phyloP scores from a whole-genome alignment of 1,140 invertebrate species.

The Drosophila leontia region DNA sequence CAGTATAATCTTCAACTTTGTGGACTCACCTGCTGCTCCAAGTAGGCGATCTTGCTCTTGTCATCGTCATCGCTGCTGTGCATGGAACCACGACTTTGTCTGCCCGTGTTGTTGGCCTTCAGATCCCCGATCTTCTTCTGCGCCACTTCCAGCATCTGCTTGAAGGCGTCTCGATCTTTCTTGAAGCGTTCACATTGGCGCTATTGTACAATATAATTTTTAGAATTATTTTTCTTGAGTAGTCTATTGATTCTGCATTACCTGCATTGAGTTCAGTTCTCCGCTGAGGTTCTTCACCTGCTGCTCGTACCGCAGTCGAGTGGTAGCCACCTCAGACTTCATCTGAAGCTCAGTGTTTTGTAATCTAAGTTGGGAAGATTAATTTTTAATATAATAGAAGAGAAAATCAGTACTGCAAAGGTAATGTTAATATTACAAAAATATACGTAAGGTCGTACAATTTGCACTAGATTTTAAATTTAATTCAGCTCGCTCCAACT shows the following conservation, averaged over 20 bases:
- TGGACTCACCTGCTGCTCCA: conserved; percentile 90
- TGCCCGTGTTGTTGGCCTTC: conserved; percentile 86
- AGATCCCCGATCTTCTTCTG: conserved; percentile 93
- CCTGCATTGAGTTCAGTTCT: conserved; percentile 94
- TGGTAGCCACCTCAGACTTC: conserved; percentile 93
- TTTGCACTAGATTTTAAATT: too few relatives aligned
- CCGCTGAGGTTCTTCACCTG: conserved; percentile 93
- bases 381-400: too few relatives aligned
- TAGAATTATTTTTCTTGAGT: not conserved
- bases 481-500: too few relatives aligned
- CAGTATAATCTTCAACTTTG: not conserved
- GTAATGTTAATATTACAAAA: too few relatives aligned
- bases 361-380: conserved; percentile 85
- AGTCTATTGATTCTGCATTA: conserved; percentile 72
- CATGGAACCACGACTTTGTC: conserved; percentile 80
- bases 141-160: conserved; percentile 94
- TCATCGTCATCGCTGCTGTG: conserved; percentile 86
- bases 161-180: conserved; percentile 94
- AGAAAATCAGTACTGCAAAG: too few relatives aligned
- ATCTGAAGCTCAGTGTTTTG: conserved; percentile 92
- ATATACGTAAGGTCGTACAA: too few relatives aligned
- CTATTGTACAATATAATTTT: conserved; percentile 14
- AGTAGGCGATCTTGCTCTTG: conserved; percentile 88
- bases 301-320: conserved; percentile 95
- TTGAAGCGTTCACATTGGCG: conserved; percentile 89